phyloP scores from a whole-genome alignment of 2,888 invertebrate species.

The Lamproptera curius region DNA sequence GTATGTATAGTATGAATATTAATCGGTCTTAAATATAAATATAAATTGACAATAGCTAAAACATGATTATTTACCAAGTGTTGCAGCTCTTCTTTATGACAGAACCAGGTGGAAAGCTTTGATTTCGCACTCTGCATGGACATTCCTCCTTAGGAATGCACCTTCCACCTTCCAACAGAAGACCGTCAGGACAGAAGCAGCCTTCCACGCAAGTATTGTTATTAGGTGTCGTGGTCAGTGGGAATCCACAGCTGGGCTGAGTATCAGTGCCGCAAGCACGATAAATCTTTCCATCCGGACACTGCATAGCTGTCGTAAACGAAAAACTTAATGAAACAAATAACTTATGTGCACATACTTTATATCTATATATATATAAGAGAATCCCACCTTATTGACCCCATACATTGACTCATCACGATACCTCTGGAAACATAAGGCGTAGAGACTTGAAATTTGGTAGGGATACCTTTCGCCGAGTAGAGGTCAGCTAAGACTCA shows the following conservation, averaged over 20 bases:
- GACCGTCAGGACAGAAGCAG: slow-evolving; percentile 91
- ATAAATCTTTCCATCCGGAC: slow-evolving; percentile 86
- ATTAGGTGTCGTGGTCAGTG: slow-evolving; percentile 36
- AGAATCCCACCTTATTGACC: too few relatives aligned
- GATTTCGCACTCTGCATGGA: slow-evolving; percentile 88
- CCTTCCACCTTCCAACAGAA: slow-evolving; percentile 84
- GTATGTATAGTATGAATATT: too few relatives aligned
- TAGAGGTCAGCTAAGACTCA: too few relatives aligned
- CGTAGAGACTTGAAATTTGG: too few relatives aligned
- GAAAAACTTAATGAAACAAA: too few relatives aligned
- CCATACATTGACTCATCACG: too few relatives aligned
- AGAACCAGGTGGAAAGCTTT: slow-evolving; percentile 83
- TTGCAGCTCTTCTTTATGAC: slow-evolving; percentile 89
- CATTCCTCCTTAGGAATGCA: slow-evolving; percentile 86
- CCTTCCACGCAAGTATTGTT: slow-evolving; percentile 87
- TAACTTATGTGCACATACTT: too few relatives aligned
- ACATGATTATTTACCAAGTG: slow-evolving; percentile 79
- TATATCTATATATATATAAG: too few relatives aligned
- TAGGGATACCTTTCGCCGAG: too few relatives aligned
- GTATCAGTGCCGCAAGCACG: slow-evolving; percentile 86
- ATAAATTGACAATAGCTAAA: neutral
- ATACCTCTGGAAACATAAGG: too few relatives aligned
- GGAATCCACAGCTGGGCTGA: slow-evolving; percentile 85
- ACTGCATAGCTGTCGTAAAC: slow-evolving; percentile 83
- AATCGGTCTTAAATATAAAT: too few relatives aligned